Conservation (phyloP, 2,113 vertebrate species). For the Vanacampus margaritifer region DNA sequence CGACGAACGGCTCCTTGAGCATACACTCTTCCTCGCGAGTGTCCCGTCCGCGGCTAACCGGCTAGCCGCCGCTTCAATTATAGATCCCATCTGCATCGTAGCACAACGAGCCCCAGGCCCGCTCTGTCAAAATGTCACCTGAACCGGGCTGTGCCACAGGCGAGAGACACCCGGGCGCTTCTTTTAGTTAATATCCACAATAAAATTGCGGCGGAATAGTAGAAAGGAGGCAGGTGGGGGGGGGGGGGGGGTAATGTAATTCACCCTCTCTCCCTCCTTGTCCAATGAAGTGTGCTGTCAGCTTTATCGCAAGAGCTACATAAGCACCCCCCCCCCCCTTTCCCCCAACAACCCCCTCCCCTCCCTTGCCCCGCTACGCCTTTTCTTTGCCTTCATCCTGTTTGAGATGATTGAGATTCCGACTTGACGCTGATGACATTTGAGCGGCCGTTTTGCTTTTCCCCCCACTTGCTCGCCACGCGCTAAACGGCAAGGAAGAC, state of each 20-base stretch:
- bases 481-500: constrained; percentile 24
- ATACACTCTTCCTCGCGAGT: constrained; percentile 59
- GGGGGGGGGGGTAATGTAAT: constrained; percentile 59
- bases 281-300: constrained; percentile 70
- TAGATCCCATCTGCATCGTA: constrained; percentile 62
- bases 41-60: constrained; percentile 59
- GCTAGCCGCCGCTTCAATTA: constrained; percentile 56
- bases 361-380: neutral
- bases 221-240: constrained; percentile 7
- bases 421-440: constrained; percentile 67
- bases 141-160: constrained; percentile 50
- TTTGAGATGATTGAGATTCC: constrained; percentile 67
- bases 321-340: constrained; percentile 9
- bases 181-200: constrained; percentile 60
- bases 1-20: constrained; percentile 62
- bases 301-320: constrained; percentile 63
- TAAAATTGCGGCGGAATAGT: constrained; percentile 25
- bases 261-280: constrained; percentile 29
- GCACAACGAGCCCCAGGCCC: constrained; percentile 56
- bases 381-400: constrained; percentile 29
- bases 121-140: constrained; percentile 65
- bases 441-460: constrained; percentile 28
- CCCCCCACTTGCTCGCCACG: neutral
- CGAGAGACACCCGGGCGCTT: constrained; percentile 47
- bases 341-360: neutral